These are phyloP conservation scores for Gila orcuttii DNA, from an alignment of 2,113 vertebrate genomes.

Conservation along the genomic window DNA sequence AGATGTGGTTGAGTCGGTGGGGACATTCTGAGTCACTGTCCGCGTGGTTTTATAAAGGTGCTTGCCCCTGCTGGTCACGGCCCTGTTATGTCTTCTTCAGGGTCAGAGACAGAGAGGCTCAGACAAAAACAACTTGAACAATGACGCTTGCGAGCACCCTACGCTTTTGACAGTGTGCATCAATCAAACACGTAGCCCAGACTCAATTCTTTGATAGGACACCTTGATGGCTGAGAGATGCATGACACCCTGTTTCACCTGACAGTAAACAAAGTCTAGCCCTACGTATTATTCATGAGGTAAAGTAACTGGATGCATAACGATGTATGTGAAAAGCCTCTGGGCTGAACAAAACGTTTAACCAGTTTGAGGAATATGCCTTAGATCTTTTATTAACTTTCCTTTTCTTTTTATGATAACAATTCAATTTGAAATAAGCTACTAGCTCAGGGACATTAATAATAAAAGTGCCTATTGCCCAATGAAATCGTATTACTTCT, in stretches of 20 bases:
- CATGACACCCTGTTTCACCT: conserved; percentile 42
- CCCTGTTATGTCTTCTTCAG: conserved; percentile 51
- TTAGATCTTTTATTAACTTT: conserved; percentile 22
- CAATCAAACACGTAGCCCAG: conserved; percentile 51
- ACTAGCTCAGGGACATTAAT: conserved; percentile 10
- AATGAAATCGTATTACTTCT: not conserved
- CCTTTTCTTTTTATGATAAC: conserved; percentile 2
- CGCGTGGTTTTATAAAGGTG: conserved; percentile 52
- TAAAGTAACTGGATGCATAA: not conserved
- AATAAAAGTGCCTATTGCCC: not conserved
- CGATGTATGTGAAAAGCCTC: not conserved
- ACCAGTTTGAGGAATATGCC: not conserved
- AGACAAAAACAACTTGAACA: conserved; percentile 53
- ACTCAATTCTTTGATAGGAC: conserved; percentile 53
- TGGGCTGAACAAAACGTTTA: conserved; percentile 9
- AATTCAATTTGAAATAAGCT: conserved; percentile 18
- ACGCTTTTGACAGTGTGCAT: conserved; percentile 45
- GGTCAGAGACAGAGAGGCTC: conserved; percentile 10
- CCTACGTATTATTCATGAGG: conserved; percentile 19
- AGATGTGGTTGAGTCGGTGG: conserved; percentile 54
- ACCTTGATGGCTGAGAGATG: conserved; percentile 58
- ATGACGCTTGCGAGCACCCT: conserved; percentile 40
- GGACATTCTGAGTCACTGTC: conserved; percentile 47
- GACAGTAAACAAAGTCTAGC: conserved; percentile 42
- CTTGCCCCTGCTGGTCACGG: conserved; percentile 45